Evolutionary conservation across 2,888 invertebrate species (phyloP), one percentile per base, ranked within the genome.

Genomic region (Lycaena phlaeas): DNA sequence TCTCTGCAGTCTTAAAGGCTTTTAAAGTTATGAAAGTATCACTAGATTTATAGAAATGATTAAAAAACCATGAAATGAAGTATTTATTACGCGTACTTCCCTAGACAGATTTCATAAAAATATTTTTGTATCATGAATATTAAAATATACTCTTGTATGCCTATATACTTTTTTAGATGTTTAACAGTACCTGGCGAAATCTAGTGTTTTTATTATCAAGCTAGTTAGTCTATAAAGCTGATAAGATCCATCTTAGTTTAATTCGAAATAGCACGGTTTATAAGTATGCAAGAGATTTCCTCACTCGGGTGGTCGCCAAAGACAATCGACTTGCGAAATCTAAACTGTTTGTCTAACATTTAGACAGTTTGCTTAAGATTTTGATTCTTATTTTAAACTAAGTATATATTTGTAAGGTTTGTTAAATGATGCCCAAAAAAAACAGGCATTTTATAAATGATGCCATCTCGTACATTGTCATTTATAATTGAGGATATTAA

Each of bases 231-330:
- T n/a, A n/a, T n/a, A n/a, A n/a, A n/a, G 2, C 6, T 22, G 22
- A 22, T 18, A 18, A 11, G 12, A 17, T 17, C 22, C 2, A 34
- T 18, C 34, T 31, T 10, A 11, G 12, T 11, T 17, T 10, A 3
- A 22, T 34, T 22, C 34, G 34, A 34, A 34, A 18, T 9, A 7
- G n/a, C 34, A 22, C 18, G 34, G 17, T 22, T 27, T 10, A 28
- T 17, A 22, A 6, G 49, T 59, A 56, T 59, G 58, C 59, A 62
- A 58, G 55, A 53, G 56, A 61, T 68, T 68, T 71, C 64, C 59
- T 56, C 64, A 67, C 54, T 62, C 61, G 64, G 52, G 54, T 63
- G 62, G 61, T 61, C 64, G 64, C 56, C 62, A 61, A 64, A 63
- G 62, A 73, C 70, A 70, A 71, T 65, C 51, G 64, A 45, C 36